phyloP scores from a whole-genome alignment of 2,113 vertebrate genomes.

The Nerophis lumbriciformis region DNA sequence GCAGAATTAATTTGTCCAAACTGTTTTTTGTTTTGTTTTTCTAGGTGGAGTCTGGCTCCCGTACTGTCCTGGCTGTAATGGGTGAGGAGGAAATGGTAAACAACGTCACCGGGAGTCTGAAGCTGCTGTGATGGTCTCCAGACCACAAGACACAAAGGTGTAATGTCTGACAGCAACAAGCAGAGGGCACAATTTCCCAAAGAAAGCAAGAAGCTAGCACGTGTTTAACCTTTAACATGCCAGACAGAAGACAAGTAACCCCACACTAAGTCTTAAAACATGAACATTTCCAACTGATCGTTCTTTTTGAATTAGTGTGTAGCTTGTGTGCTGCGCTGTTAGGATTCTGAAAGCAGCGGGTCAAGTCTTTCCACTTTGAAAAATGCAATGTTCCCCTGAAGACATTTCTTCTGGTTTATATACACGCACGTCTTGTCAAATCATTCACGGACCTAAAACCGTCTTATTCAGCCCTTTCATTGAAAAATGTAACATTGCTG shows the following conservation, averaged over 20 bases:
- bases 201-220: constrained; percentile 35
- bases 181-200: constrained; percentile 57
- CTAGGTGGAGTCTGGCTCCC: constrained; percentile 76
- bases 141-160: constrained; percentile 26
- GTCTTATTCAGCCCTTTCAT: too few species aligned
- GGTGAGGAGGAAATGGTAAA: constrained; percentile 80
- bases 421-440: too few species aligned
- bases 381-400: too few species aligned
- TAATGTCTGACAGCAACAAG: constrained; percentile 40
- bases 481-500: too few species aligned
- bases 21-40: constrained; percentile 7
- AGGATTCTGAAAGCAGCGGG: too few species aligned
- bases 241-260: constrained; percentile 17
- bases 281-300: too few species aligned
- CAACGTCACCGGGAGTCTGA: constrained; percentile 78
- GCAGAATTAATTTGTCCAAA: background rate
- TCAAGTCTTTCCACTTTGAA: too few species aligned
- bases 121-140: constrained; percentile 64
- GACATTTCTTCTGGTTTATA: too few species aligned
- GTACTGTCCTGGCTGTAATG: constrained; percentile 76
- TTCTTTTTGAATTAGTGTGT: too few species aligned
- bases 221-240: constrained; percentile 26
- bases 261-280: too few species aligned
- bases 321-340: too few species aligned
- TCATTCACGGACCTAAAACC: too few species aligned